Conservation (phyloP, 2,888 invertebrate species). For the Chydorus sphaericus region DNA sequence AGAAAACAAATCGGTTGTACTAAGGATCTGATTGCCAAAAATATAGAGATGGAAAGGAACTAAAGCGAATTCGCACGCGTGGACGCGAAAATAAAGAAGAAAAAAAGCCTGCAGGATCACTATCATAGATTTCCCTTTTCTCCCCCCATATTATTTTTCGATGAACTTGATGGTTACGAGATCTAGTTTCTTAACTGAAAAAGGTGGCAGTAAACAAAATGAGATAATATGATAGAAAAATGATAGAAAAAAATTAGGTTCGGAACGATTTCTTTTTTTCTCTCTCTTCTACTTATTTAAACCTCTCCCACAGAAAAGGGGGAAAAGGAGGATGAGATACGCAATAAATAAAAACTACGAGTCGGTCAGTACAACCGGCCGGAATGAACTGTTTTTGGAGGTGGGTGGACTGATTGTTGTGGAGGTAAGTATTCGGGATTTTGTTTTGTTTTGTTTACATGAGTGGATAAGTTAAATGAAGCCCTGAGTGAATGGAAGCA, state of each 20-base stretch:
- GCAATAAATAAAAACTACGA: no score
- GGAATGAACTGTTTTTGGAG: neutral
- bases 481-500: neutral
- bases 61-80: neutral
- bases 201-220: neutral
- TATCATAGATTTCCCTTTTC: no score
- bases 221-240: neutral
- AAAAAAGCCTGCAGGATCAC: neutral
- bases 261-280: neutral
- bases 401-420: neutral
- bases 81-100: neutral
- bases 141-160: no score
- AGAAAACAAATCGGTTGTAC: no score
- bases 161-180: no score
- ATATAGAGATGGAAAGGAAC: neutral
- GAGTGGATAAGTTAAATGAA: no score
- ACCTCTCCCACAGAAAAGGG: neutral
- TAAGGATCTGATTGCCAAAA: no score
- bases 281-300: neutral
- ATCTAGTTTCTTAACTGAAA: no score
- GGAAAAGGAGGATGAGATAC: neutral
- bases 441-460: neutral
- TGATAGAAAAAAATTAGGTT: neutral
- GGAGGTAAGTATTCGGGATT: neutral
- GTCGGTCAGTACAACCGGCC: neutral